Percentiles rank a stretch among this genome's conserved stretches.
These are phyloP conservation scores for Myotis planiceps DNA, from an alignment of 2,797 vertebrate genomes.

Conservation along the genomic window DNA sequence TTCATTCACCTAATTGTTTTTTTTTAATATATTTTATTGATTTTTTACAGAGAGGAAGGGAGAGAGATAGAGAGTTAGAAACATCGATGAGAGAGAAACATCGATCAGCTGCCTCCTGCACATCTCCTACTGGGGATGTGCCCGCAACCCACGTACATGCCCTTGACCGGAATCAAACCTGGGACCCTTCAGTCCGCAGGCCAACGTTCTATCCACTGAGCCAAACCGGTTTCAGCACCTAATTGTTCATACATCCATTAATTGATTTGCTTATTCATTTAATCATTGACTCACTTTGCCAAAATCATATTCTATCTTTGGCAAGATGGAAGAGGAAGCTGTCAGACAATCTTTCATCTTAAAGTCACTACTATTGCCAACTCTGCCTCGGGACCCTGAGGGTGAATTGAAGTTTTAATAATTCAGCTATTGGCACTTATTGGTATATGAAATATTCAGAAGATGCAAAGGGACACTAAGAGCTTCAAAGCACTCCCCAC, in stretches of 20 bases:
- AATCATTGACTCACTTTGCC: background rate
- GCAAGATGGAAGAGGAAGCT: background rate
- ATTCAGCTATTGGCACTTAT: conserved; percentile 12
- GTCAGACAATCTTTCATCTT: background rate
- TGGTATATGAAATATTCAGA: background rate
- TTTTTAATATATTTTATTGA: too few species aligned
- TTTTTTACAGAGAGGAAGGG: too few species aligned
- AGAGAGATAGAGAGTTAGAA: too few species aligned
- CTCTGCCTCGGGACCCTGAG: background rate
- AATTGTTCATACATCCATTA: background rate
- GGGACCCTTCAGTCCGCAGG: too few species aligned
- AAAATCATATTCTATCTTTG: background rate
- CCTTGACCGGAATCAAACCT: too few species aligned
- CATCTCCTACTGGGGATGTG: too few species aligned
- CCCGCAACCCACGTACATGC: too few species aligned
- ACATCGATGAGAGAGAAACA: too few species aligned
- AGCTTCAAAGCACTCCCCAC: conserved; percentile 10
- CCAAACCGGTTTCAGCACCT: too few species aligned
- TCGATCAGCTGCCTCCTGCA: too few species aligned
- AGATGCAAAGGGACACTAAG: conserved; percentile 48
- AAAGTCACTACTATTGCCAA: background rate
- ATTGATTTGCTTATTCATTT: background rate
- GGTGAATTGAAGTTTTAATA: background rate
- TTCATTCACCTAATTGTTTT: background rate
- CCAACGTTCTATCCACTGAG: too few species aligned